phyloP scores from a whole-genome alignment of 2,797 vertebrate genomes.

The Chlorospingus semifuscus region DNA sequence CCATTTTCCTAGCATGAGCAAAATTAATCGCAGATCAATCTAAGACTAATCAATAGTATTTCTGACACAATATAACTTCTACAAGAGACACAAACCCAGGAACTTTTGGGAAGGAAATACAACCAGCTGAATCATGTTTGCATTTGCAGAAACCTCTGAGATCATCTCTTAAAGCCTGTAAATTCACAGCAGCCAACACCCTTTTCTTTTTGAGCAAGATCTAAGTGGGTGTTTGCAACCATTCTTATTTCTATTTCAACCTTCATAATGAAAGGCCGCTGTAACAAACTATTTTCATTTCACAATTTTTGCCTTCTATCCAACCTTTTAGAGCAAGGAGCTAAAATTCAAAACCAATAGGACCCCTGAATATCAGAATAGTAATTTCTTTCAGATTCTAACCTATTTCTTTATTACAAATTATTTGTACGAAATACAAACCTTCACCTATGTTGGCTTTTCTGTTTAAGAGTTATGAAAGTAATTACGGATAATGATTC shows the following conservation, averaged over 20 bases:
- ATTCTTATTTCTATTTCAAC: not conserved
- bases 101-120: conserved; percentile 4
- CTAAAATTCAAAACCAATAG: not conserved
- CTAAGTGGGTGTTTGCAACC: not conserved
- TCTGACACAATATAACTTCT: not conserved
- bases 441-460: not conserved
- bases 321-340: not conserved
- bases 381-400: not conserved
- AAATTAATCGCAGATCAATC: conserved; percentile 26
- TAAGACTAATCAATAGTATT: not conserved
- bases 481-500: not conserved
- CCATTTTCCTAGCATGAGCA: not conserved
- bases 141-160: not conserved
- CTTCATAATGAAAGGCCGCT: not conserved
- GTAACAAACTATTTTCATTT: not conserved
- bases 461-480: not conserved
- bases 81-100: not conserved
- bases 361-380: not conserved
- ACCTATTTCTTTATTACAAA: not conserved
- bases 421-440: not conserved
- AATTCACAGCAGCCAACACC: not conserved
- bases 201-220: not conserved
- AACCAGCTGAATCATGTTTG: not conserved
- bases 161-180: not conserved
- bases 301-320: not conserved